These are phyloP conservation scores for Stomorhina lunata DNA, from an alignment of 2,888 invertebrate genomes.

Conservation along the genomic window DNA sequence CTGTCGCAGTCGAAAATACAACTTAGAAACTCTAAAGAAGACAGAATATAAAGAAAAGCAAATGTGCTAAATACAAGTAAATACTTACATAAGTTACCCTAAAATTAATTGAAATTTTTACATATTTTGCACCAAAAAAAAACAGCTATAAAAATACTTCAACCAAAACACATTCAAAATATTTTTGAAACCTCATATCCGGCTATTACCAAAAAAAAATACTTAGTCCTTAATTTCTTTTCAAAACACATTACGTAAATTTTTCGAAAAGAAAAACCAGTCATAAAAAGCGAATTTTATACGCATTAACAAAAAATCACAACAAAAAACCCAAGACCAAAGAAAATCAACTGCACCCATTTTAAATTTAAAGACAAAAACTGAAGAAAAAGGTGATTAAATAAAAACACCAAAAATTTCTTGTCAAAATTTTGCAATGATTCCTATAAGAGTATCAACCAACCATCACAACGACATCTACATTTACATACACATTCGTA, in stretches of 20 bases:
- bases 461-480: not conserved
- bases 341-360: slow-evolving; percentile 18
- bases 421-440: slow-evolving; percentile 30
- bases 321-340: not conserved
- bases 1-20: too few species aligned
- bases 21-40: too few species aligned
- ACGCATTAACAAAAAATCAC: not conserved
- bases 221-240: not conserved
- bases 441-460: too few species aligned
- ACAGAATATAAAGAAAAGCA: too few species aligned
- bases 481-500: not conserved
- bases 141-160: not conserved
- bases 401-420: slow-evolving; percentile 18
- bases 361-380: not conserved
- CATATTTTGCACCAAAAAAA: too few species aligned
- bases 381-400: slow-evolving; percentile 31
- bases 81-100: too few species aligned
- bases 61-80: too few species aligned
- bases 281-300: not conserved
- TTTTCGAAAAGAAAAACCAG: not conserved
- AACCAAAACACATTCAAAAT: not conserved
- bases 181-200: slow-evolving; percentile 8
- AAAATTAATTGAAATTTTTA: too few species aligned
- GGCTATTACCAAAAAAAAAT: not conserved
- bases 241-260: slow-evolving; percentile 42